Conservation (phyloP, 2,797 vertebrate genomes). For the Sebastolobus alascanus region DNA sequence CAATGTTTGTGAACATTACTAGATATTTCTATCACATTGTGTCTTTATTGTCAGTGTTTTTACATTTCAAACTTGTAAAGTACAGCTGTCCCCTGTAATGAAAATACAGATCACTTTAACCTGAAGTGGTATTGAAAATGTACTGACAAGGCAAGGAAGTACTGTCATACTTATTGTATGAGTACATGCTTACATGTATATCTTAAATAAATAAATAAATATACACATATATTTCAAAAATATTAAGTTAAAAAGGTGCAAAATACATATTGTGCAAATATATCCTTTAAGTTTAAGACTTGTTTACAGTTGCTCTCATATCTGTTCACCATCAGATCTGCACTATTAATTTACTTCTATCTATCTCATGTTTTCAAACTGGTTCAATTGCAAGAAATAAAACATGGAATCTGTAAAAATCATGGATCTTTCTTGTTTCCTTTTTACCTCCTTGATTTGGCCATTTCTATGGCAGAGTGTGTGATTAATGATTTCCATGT, state of each 20-base stretch:
- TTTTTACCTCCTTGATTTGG: background rate
- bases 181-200: no score
- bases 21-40: no score
- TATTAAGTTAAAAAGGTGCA: background rate
- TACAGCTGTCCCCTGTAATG: no score
- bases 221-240: no score
- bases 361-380: background rate
- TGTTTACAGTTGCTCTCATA: background rate
- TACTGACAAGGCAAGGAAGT: no score
- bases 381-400: background rate
- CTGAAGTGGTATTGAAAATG: no score
- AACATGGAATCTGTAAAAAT: background rate
- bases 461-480: background rate
- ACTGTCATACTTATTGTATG: no score
- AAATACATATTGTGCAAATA: background rate
- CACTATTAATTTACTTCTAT: background rate
- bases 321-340: background rate
- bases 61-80: no score
- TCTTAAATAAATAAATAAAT: no score
- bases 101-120: no score
- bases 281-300: background rate
- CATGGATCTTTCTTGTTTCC: background rate
- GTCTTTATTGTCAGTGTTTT: no score
- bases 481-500: background rate
- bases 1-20: no score